Conservation (phyloP, 1,140 invertebrate species). For the Listronotus oregonensis region DNA sequence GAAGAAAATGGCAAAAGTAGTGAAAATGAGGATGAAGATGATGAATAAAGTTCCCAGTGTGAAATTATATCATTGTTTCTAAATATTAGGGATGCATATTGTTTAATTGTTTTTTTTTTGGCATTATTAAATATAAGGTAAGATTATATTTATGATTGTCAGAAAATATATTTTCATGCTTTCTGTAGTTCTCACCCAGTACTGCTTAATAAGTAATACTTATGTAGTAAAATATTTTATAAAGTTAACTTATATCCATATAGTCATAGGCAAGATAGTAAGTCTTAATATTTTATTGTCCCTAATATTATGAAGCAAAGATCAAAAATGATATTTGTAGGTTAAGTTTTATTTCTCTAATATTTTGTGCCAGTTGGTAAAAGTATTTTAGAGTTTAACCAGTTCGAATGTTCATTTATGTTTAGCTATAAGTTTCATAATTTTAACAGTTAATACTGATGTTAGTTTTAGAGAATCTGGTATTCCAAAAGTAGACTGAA, state of each 20-base stretch:
- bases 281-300: too few species aligned
- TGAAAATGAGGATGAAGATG: slow-evolving; percentile 37
- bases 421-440: slow-evolving; percentile 5
- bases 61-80: slow-evolving; percentile 3
- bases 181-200: too few species aligned
- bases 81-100: neutral
- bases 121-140: neutral
- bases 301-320: too few species aligned
- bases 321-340: too few species aligned
- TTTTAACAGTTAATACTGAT: neutral
- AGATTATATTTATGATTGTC: neutral
- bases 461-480: neutral
- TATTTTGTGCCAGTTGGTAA: neutral
- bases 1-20: slow-evolving; percentile 39
- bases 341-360: neutral
- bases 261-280: too few species aligned
- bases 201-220: too few species aligned
- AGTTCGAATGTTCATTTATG: neutral
- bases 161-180: too few species aligned
- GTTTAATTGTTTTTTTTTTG: slow-evolving; percentile 1
- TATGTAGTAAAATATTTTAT: too few species aligned
- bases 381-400: neutral
- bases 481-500: slow-evolving; percentile 9
- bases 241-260: too few species aligned
- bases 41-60: slow-evolving; percentile 23